phyloP scores from a whole-genome alignment of 2,113 vertebrate species.

The Gadus macrocephalus region DNA sequence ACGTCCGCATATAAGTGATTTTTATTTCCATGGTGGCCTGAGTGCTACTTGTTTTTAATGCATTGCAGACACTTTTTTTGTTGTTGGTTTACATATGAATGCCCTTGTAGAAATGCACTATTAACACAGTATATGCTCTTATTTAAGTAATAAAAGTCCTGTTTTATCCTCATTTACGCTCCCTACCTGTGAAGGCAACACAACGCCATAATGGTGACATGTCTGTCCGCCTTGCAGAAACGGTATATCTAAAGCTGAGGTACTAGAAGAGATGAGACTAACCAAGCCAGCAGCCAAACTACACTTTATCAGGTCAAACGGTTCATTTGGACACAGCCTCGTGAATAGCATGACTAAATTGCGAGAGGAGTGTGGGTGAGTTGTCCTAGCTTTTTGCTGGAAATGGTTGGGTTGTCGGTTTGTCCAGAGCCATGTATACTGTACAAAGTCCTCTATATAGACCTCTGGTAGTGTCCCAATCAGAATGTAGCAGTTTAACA shows the following conservation, averaged over 20 bases:
- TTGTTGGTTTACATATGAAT: constrained; percentile 61
- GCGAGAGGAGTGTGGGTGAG: constrained; percentile 23
- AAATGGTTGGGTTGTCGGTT: constrained; percentile 15
- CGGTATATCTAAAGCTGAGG: constrained; percentile 37
- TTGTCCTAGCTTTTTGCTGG: no score
- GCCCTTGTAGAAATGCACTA: constrained; percentile 66
- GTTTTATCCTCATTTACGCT: constrained; percentile 62
- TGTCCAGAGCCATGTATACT: constrained; percentile 58
- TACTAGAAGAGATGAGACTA: constrained; percentile 13
- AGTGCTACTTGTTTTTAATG: constrained; percentile 56
- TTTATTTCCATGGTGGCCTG: constrained; percentile 59
- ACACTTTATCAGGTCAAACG: constrained; percentile 58
- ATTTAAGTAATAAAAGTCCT: constrained; percentile 54
- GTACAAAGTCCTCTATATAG: constrained; percentile 45
- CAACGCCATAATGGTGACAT: constrained; percentile 54
- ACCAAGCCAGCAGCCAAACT: constrained; percentile 53
- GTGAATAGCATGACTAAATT: constrained; percentile 29
- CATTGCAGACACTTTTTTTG: constrained; percentile 49
- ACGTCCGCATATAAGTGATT: constrained; percentile 63
- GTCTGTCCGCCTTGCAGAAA: constrained; percentile 60
- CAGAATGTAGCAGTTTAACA: constrained; percentile 68
- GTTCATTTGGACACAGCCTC: constrained; percentile 47
- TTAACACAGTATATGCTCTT: constrained; percentile 72
- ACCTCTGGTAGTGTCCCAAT: constrained; percentile 53
- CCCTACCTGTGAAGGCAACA: constrained; percentile 56